A percentile compares a stretch with the other conserved stretches of the same genome.
These are phyloP conservation scores for Acrocyrtus sp. DNA, from an alignment of 2,888 invertebrate genomes.

Conservation along the genomic window DNA sequence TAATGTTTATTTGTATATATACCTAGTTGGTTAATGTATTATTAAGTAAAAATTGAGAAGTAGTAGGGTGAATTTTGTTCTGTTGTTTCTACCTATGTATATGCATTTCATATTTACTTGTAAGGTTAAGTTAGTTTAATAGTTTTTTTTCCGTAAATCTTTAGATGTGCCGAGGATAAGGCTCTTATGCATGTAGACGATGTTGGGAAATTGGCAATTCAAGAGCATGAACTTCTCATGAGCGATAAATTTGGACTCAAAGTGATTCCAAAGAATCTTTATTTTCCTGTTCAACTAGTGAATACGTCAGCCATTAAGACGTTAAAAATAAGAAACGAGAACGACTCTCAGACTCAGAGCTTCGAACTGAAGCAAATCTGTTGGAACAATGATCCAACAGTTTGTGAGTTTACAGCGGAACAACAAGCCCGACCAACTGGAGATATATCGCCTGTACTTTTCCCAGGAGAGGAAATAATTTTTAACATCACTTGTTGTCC, in stretches of 20 bases:
- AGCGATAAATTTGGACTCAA: not conserved
- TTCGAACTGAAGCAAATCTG: not conserved
- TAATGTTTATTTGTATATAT: no score
- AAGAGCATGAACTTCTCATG: no score
- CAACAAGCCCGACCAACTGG: not conserved
- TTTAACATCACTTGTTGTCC: slow-evolving; percentile 71
- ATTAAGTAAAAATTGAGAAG: no score
- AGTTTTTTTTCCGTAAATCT: no score
- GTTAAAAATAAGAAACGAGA: not conserved
- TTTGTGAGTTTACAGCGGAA: not conserved
- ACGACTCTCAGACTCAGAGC: not conserved
- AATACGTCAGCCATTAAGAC: not conserved
- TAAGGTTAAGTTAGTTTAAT: no score
- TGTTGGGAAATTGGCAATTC: no score
- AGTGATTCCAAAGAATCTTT: not conserved
- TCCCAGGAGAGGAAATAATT: slow-evolving; percentile 67
- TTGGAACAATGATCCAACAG: not conserved
- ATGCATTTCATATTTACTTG: no score
- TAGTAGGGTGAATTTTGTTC: no score
- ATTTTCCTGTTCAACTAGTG: not conserved
- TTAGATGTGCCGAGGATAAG: no score
- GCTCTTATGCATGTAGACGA: no score
- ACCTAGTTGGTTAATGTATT: no score
- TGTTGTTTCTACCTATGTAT: no score
- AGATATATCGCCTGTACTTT: slow-evolving; percentile 64